phyloP scores from a whole-genome alignment of 2,888 invertebrate genomes.

The Epinotia ramella region DNA sequence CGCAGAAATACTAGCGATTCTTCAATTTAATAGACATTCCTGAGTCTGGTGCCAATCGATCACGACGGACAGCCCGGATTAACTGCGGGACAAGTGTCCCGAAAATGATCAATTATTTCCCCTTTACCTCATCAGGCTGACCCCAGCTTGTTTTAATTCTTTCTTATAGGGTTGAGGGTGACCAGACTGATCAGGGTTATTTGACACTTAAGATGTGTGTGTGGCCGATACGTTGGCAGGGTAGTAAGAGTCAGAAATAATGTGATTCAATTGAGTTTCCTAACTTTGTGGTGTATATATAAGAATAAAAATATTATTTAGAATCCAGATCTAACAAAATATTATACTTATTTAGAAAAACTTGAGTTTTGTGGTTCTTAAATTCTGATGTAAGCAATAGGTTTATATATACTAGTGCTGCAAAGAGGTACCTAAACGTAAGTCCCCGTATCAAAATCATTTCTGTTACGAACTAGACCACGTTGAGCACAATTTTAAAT shows the following conservation, averaged over 20 bases:
- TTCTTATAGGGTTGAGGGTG: constrained; percentile 76
- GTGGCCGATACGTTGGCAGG: background rate
- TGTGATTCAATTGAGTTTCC: background rate
- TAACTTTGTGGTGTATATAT: background rate
- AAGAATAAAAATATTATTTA: too few relatives aligned
- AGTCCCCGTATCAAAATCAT: background rate
- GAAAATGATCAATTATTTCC: constrained; percentile 83
- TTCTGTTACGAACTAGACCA: background rate
- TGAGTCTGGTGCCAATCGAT: constrained; percentile 65
- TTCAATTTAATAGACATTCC: constrained; percentile 67
- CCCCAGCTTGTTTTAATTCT: constrained; percentile 79
- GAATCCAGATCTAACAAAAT: too few relatives aligned
- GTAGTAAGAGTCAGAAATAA: background rate
- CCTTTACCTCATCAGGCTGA: constrained; percentile 82
- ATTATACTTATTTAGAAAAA: too few relatives aligned
- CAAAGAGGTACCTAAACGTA: too few relatives aligned
- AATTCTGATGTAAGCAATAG: too few relatives aligned
- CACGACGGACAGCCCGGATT: constrained; percentile 70
- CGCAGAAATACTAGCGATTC: constrained; percentile 46
- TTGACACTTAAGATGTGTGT: constrained; percentile 14
- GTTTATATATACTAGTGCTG: too few relatives aligned
- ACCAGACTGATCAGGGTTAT: constrained; percentile 38
- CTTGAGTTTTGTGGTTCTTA: too few relatives aligned
- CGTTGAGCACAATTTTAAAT: background rate
- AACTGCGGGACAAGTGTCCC: constrained; percentile 78